Conservation (phyloP, 2,797 vertebrate genomes). For the Gallinago stenura region DNA sequence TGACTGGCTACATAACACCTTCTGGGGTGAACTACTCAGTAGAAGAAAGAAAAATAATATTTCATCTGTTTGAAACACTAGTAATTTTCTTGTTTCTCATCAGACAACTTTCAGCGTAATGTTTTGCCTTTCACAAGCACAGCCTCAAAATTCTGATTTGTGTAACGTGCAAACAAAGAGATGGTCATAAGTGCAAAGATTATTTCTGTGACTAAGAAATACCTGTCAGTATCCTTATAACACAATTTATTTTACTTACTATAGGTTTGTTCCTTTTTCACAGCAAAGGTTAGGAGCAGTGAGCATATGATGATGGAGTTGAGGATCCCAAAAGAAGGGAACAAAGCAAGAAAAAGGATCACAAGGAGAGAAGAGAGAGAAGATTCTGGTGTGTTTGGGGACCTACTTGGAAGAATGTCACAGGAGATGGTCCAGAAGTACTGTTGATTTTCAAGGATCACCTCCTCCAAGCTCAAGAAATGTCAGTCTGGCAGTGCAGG, state of each 20-base stretch:
- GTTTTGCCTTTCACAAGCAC: neutral
- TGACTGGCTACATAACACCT: neutral
- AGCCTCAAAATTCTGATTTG: neutral
- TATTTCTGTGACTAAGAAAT: neutral
- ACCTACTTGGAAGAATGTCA: neutral
- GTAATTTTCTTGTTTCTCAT: neutral
- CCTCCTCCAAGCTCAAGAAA: neutral
- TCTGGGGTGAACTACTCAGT: neutral
- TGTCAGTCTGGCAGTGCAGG: neutral
- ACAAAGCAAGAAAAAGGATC: neutral
- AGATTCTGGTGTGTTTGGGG: neutral
- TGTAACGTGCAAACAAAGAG: neutral
- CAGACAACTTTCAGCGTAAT: neutral
- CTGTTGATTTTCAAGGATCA: neutral
- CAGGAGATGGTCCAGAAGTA: neutral
- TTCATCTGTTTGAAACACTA: neutral
- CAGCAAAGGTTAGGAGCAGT: neutral
- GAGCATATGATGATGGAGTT: neutral
- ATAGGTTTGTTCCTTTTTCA: neutral
- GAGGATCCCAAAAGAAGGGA: neutral
- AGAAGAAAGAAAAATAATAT: neutral
- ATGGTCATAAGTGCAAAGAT: neutral
- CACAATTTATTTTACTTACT: neutral
- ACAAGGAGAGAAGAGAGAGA: neutral
- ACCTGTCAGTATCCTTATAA: neutral